phyloP scores from a whole-genome alignment of 2,797 vertebrate genomes.

The Scolopax bukidnonensis region DNA sequence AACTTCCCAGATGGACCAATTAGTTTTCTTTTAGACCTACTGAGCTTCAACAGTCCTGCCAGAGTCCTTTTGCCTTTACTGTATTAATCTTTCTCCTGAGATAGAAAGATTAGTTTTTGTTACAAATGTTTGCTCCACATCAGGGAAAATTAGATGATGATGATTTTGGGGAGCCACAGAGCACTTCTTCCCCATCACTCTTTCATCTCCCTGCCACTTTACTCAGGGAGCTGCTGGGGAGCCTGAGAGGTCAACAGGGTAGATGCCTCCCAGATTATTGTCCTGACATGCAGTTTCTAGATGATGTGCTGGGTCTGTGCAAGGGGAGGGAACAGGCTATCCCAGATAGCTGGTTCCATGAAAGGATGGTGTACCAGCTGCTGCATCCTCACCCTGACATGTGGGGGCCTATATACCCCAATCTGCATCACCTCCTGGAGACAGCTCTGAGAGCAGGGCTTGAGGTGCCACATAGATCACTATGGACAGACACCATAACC shows the following conservation, averaged over 20 bases:
- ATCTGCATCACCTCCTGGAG: background rate
- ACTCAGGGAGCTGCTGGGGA: background rate
- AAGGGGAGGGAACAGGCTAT: background rate
- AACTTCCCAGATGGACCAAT: background rate
- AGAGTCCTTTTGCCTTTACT: background rate
- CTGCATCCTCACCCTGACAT: background rate
- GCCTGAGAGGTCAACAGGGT: background rate
- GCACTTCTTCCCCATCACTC: background rate
- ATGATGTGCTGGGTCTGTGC: background rate
- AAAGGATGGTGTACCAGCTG: background rate
- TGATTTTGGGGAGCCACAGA: background rate
- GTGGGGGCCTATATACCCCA: background rate
- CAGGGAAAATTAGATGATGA: background rate
- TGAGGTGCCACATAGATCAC: background rate
- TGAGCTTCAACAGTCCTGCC: background rate
- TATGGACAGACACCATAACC: background rate
- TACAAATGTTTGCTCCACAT: background rate
- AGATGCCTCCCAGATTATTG: background rate
- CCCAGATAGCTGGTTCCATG: background rate
- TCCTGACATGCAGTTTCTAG: background rate
- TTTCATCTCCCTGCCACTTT: background rate
- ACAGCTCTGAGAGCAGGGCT: background rate
- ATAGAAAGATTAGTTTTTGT: background rate
- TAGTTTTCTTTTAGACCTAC: background rate
- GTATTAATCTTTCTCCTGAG: background rate